Evolutionary conservation across 2,797 vertebrate genomes (phyloP).

Genomic region (Melanotaenia maccullochi): DNA sequence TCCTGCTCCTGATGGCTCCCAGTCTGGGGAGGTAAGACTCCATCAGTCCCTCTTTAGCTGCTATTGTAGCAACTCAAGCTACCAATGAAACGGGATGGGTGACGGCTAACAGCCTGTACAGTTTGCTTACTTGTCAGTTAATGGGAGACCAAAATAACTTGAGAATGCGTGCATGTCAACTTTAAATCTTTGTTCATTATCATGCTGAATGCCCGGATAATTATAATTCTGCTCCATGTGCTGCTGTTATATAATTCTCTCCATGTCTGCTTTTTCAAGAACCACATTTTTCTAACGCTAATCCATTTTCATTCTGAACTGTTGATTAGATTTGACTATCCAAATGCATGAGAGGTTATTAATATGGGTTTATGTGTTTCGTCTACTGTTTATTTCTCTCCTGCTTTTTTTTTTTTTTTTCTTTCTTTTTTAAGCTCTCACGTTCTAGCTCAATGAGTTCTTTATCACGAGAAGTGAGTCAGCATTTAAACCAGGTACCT

Average conservation of each 20-base stretch:
- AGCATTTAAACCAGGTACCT: constrained; percentile 97
- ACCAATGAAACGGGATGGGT: constrained; percentile 53
- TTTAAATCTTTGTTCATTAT: constrained; percentile 49
- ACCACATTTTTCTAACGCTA: constrained; percentile 40
- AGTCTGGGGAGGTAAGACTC: constrained; percentile 89
- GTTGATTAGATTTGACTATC: constrained; percentile 60
- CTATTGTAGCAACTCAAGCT: constrained; percentile 24
- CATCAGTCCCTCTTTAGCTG: neutral
- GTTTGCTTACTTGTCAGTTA: constrained; percentile 33
- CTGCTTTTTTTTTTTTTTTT: constrained; percentile 85
- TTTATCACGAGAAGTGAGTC: constrained; percentile 98
- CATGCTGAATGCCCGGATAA: constrained; percentile 42
- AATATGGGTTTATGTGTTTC: constrained; percentile 81
- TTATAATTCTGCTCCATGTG: constrained; percentile 44
- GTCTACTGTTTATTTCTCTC: constrained; percentile 76
- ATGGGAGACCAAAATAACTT: constrained; percentile 3
- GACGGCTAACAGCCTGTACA: constrained; percentile 52
- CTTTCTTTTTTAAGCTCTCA: constrained; percentile 92
- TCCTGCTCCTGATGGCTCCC: constrained; percentile 79
- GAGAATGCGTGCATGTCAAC: constrained; percentile 44
- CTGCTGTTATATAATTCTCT: constrained; percentile 42
- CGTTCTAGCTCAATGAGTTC: constrained; percentile 99
- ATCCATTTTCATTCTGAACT: constrained; percentile 46
- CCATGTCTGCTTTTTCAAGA: constrained; percentile 35
- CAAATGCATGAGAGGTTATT: constrained; percentile 81